Evolutionary conservation across 2,797 vertebrate species (phyloP), one percentile per base, ranked within the genome.

Genomic region (Fistularia tabacaria): DNA sequence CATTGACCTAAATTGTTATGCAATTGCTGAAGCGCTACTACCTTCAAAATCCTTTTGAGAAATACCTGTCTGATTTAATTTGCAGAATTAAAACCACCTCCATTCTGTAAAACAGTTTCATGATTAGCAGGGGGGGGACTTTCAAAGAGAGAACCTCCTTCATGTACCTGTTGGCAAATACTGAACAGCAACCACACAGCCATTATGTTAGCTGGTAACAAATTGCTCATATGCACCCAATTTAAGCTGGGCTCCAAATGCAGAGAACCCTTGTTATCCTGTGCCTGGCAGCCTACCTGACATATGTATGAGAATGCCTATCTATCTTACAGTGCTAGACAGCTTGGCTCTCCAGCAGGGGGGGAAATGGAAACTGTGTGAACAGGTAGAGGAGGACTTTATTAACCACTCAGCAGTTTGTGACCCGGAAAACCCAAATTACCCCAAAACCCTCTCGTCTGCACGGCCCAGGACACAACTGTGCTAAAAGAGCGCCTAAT

Each of bases 341-440:
- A 61, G 73, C 71, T 73, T 25, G 69, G 66, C 79, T 84, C 73
- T 80, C 65, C 81, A 66, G 74, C 66, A 38, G 74, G 64, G 77
- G 66, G 71, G 75, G 76, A 39, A 51, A 54, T 62, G 73, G 74
- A 76, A 74, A 74, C 75, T 88, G 87, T 87, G 83, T 83, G 83
- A 85, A 88, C 85, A 86, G 83, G 86, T 88, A 87, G 79, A 84
- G 73, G 64, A 82, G 71, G 73, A 84, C 86, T 87, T 89, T 87
- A 89, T 87, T 86, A 88, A 89, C 83, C 88, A 89, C 87, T 88
- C 85, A 88, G 84, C 74, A 77, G 83, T 88, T 80, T 86, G 86
- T 88, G 86, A 88, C 87, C 85, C 82, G 86, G 86, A 88, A 88
- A 87, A 89, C 84, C 82, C 82, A 88, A 88, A 89, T 89, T 89